Evolutionary conservation across 2,888 invertebrate species (phyloP).

Genomic region (Horisme vitalbata): DNA sequence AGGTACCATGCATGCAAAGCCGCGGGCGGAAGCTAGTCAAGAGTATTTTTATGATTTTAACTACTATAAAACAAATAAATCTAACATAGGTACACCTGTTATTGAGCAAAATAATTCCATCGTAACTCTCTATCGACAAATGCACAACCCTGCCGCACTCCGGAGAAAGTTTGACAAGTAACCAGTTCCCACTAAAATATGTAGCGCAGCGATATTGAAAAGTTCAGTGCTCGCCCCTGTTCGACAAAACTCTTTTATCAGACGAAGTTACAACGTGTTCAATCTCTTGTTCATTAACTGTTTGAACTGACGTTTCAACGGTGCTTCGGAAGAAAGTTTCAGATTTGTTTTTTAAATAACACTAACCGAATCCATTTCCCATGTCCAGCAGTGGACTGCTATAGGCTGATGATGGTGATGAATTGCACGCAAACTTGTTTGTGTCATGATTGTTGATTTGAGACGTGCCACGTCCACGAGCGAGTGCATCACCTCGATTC

Average conservation of each 20-base stretch:
- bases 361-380: too few relatives aligned
- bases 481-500: too few relatives aligned
- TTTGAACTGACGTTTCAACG: constrained; percentile 33
- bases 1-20: too few relatives aligned
- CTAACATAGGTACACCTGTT: too few relatives aligned
- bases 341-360: too few relatives aligned
- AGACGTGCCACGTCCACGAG: too few relatives aligned
- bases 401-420: too few relatives aligned
- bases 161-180: constrained; percentile 72
- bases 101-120: not conserved
- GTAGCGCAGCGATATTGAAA: constrained; percentile 78
- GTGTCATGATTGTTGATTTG: too few relatives aligned
- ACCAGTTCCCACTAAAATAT: constrained; percentile 74
- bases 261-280: constrained; percentile 39
- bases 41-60: not conserved
- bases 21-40: too few relatives aligned
- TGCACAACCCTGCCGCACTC: constrained; percentile 41
- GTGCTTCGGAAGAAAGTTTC: constrained; percentile 13
- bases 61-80: not conserved
- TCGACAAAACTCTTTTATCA: constrained; percentile 51
- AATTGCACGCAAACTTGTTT: too few relatives aligned
- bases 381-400: too few relatives aligned
- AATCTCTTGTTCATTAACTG: constrained; percentile 44
- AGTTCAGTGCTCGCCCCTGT: constrained; percentile 58
- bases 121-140: constrained; percentile 17